A percentile compares a stretch with the other conserved stretches of the same genome.
phyloP scores from a whole-genome alignment of 2,797 vertebrate species.

The Coregonus sp. region DNA sequence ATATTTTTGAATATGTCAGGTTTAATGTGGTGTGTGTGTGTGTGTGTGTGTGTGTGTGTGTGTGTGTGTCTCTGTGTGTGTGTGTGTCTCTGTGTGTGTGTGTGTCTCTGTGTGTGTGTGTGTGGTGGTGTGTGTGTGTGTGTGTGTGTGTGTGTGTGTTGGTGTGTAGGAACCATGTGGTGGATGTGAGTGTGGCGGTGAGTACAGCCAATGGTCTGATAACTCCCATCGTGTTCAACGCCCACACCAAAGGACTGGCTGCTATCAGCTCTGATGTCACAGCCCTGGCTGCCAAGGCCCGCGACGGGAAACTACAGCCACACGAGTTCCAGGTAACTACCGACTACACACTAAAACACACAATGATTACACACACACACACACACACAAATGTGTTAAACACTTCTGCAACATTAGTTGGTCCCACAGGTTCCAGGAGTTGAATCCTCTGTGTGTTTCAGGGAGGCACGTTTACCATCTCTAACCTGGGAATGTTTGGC shows the following conservation, averaged over 20 bases:
- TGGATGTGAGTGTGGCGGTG: slow-evolving; percentile 92
- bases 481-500: slow-evolving; percentile 98
- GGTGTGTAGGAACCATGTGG: slow-evolving; percentile 89
- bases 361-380: slow-evolving; percentile 7
- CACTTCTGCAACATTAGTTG: not conserved
- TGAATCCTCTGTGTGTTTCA: slow-evolving; percentile 43
- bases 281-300: slow-evolving; percentile 85
- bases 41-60: too few relatives aligned
- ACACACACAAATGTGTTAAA: not conserved
- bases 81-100: too few relatives aligned
- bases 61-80: too few relatives aligned
- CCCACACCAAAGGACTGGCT: slow-evolving; percentile 91
- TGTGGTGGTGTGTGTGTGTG: not conserved
- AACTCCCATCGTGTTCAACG: slow-evolving; percentile 95
- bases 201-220: slow-evolving; percentile 93
- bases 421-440: not conserved
- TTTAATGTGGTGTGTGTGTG: too few relatives aligned
- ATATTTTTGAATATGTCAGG: too few relatives aligned
- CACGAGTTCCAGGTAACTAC: slow-evolving; percentile 91
- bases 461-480: slow-evolving; percentile 98
- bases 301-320: slow-evolving; percentile 94
- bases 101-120: too few relatives aligned
- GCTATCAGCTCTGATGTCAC: slow-evolving; percentile 86
- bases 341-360: not conserved
- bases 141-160: slow-evolving; percentile 32